phyloP scores from a whole-genome alignment of 2,113 vertebrate species.

The Peucedramus taeniatus region DNA sequence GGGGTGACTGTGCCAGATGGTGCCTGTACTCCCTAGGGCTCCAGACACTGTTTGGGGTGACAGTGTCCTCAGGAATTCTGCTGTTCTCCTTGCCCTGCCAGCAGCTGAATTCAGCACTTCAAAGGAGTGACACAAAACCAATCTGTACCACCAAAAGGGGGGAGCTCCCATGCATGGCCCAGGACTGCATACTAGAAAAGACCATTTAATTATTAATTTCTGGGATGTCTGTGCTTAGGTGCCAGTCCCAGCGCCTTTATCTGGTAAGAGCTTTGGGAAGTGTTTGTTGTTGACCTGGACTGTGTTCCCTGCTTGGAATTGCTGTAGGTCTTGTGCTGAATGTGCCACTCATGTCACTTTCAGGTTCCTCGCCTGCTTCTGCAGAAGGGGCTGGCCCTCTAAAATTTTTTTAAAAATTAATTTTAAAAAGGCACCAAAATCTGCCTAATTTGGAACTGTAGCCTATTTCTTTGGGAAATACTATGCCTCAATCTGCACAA shows the following conservation, averaged over 20 bases:
- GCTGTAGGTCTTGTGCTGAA: background rate
- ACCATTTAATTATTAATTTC: background rate
- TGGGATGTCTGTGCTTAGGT: background rate
- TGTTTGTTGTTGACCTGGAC: background rate
- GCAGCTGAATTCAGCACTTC: background rate
- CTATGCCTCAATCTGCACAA: background rate
- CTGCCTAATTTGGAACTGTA: background rate
- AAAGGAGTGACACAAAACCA: background rate
- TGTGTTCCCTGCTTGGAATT: background rate
- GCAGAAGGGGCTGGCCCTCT: background rate
- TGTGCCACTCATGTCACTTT: too few species aligned
- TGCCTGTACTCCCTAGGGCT: background rate
- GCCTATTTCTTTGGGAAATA: background rate
- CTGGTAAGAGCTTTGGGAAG: background rate
- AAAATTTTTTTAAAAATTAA: background rate
- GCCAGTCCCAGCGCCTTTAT: background rate
- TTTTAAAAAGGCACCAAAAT: background rate
- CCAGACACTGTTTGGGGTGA: background rate
- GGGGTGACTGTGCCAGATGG: background rate
- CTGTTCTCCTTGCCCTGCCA: background rate
- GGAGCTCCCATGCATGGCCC: accelerated
- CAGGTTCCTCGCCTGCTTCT: background rate
- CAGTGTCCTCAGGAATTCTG: background rate
- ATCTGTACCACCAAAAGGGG: too few species aligned
- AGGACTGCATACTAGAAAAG: background rate